Conservation (phyloP, 1,140 invertebrate genomes). For the Littorina saxatilis region DNA sequence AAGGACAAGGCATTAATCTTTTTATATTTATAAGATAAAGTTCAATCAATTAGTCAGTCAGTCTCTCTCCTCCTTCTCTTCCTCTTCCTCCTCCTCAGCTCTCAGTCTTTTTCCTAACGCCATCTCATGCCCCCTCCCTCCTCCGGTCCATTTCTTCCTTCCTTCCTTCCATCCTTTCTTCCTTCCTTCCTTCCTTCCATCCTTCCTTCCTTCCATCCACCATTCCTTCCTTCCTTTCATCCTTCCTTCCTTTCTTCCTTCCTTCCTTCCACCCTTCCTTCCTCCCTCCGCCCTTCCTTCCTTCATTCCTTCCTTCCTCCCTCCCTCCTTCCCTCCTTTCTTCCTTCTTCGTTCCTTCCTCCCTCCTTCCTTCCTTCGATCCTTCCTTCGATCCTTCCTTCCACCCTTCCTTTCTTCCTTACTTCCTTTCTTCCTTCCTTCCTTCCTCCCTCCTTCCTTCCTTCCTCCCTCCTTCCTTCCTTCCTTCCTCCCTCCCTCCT, state of each 20-base stretch:
- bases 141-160: neutral
- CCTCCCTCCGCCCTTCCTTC: neutral
- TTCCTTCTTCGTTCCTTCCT: no score
- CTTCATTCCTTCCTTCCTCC: neutral
- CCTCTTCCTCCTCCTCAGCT: slow-evolving; percentile 12
- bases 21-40: no score
- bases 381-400: neutral
- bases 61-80: slow-evolving; percentile 10
- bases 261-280: neutral
- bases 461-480: neutral
- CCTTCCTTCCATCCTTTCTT: neutral
- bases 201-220: neutral
- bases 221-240: neutral
- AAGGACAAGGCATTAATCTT: no score
- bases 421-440: no score
- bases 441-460: neutral
- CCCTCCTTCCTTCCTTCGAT: neutral
- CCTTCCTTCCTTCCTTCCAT: slow-evolving; percentile 1
- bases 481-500: neutral
- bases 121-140: neutral
- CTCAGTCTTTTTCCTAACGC: neutral
- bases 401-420: neutral
- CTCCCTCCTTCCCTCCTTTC: neutral
- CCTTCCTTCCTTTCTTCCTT: neutral
- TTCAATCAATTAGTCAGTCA: no score